Evolutionary conservation across 1,140 invertebrate species (phyloP).

Genomic region (Drosophila watanabei): DNA sequence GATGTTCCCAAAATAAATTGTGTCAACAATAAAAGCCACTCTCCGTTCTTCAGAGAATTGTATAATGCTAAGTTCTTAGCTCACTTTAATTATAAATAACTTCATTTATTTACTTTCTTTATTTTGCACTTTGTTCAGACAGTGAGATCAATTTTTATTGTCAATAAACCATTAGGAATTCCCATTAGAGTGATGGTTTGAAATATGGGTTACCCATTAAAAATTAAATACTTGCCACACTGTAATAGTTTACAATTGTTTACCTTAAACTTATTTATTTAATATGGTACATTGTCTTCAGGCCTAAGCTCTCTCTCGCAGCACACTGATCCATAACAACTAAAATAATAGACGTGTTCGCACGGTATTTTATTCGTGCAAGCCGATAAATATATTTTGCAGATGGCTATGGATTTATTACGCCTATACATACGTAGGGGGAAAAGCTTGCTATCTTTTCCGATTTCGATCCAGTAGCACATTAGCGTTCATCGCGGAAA

Average conservation of each 20-base stretch:
- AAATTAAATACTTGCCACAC: neutral
- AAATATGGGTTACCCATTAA: neutral
- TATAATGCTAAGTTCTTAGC: neutral
- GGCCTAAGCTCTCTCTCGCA: no score
- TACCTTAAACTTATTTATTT: neutral
- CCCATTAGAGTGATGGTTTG: neutral
- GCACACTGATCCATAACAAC: slow-evolving; percentile 1
- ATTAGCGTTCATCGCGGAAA: slow-evolving; percentile 49
- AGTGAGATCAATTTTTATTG: neutral
- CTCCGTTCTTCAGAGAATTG: neutral
- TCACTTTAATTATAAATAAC: neutral
- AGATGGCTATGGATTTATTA: slow-evolving; percentile 36
- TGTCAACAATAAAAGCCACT: neutral
- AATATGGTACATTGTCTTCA: neutral
- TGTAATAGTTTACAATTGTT: neutral
- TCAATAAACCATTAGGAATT: neutral
- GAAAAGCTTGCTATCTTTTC: slow-evolving; percentile 55
- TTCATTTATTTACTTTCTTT: neutral
- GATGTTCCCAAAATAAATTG: slow-evolving; percentile 4
- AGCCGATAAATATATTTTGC: slow-evolving; percentile 29
- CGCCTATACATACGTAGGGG: slow-evolving; percentile 12
- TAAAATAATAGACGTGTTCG: slow-evolving; percentile 7
- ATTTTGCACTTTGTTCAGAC: neutral
- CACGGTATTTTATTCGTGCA: slow-evolving; percentile 19
- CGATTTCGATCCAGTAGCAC: slow-evolving; percentile 49